Conservation (phyloP, 2,113 vertebrate genomes). For the Agelaius tricolor region DNA sequence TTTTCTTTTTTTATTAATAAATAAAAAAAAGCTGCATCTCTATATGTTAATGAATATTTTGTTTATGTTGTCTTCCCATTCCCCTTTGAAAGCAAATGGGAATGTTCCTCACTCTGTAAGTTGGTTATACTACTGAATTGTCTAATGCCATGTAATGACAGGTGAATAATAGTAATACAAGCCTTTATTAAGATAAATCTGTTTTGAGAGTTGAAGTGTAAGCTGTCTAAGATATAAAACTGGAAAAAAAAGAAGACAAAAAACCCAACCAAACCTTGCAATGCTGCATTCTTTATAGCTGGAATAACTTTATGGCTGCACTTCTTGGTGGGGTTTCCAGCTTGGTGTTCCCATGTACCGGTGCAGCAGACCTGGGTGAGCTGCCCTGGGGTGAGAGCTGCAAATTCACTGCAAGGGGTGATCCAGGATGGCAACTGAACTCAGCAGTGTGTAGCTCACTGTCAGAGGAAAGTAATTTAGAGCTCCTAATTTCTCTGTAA, state of each 20-base stretch:
- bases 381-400: not conserved
- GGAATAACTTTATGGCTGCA: not conserved
- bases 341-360: rapidly evolving
- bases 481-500: not conserved
- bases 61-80: slow-evolving; percentile 40
- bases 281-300: not conserved
- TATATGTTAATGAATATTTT: slow-evolving; percentile 69
- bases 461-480: not conserved
- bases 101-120: slow-evolving; percentile 44
- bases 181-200: slow-evolving; percentile 72
- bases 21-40: not conserved
- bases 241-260: not conserved
- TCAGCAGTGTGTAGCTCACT: not conserved
- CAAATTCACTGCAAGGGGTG: not conserved
- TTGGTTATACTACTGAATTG: slow-evolving; percentile 61
- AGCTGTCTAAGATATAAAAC: slow-evolving; percentile 61
- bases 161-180: slow-evolving; percentile 75
- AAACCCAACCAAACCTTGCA: not conserved
- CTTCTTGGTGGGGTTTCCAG: not conserved
- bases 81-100: slow-evolving; percentile 25
- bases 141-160: slow-evolving; percentile 74
- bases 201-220: slow-evolving; percentile 67
- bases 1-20: not conserved
- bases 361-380: not conserved
- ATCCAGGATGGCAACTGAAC: not conserved